These are phyloP conservation scores for rabbit (Oryctolagus cuniculus) DNA, from an alignment of 2,113 vertebrate genomes.

Conservation along the genomic window DNA sequence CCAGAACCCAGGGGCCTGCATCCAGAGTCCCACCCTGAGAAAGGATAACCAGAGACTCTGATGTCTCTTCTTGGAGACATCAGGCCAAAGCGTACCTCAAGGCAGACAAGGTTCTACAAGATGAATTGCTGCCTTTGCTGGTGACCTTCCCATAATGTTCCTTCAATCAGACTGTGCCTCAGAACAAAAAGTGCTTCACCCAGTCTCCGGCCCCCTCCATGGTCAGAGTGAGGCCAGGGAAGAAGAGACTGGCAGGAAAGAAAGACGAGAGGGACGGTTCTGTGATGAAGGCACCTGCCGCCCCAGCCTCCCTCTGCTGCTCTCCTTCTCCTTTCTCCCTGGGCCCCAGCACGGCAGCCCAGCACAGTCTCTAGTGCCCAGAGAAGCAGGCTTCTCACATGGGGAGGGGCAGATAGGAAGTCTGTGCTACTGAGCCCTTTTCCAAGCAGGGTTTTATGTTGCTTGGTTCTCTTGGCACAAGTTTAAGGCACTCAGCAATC, in stretches of 20 bases:
- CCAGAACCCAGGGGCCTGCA: background rate
- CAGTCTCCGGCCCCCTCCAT: no score
- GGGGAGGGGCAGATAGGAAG: background rate
- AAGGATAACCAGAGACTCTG: background rate
- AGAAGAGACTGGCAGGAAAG: background rate
- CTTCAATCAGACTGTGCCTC: background rate
- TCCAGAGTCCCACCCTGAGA: background rate
- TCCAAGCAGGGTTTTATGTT: background rate
- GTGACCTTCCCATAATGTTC: background rate
- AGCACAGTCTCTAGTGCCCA: constrained; percentile 4
- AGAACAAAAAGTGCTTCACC: background rate
- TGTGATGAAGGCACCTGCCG: background rate
- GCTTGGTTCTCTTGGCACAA: constrained; percentile 14
- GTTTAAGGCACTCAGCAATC: background rate
- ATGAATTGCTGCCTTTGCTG: background rate
- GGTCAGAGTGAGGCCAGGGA: background rate
- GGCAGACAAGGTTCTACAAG: no score
- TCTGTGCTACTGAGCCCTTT: background rate
- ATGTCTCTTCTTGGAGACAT: background rate
- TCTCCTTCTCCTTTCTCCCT: constrained; percentile 7
- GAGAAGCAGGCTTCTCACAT: background rate
- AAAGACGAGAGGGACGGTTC: background rate
- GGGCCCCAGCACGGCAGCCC: background rate
- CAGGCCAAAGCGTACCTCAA: background rate
- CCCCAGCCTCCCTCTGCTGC: background rate